These are phyloP conservation scores for Oligia strigilis DNA, from an alignment of 2,888 invertebrate species.

Conservation along the genomic window DNA sequence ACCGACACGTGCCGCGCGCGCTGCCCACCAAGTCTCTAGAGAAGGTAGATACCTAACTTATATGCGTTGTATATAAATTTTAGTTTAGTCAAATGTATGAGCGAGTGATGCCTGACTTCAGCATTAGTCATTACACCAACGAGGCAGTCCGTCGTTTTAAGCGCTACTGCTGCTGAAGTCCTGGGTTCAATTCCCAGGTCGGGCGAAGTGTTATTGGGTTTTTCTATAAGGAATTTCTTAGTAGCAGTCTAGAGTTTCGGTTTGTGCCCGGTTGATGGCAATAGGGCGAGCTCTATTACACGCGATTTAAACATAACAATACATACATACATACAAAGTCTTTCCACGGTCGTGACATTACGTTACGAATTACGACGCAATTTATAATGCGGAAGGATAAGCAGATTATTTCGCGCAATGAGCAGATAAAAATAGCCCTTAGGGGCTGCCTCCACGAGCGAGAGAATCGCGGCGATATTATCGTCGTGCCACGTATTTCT, in stretches of 20 bases:
- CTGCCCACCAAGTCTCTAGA: conserved; percentile 20
- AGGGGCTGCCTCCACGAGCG: no score
- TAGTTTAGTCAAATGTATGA: background rate
- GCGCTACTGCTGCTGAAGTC: background rate
- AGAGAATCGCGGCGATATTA: no score
- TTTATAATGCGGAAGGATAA: background rate
- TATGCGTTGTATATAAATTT: background rate
- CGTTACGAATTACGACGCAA: background rate
- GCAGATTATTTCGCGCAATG: background rate
- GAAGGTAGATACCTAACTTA: conserved; percentile 19
- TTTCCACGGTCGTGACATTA: background rate
- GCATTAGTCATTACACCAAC: background rate
- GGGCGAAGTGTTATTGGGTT: background rate
- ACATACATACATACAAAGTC: no score
- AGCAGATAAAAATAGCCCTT: background rate
- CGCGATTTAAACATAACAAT: background rate
- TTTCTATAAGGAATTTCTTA: background rate
- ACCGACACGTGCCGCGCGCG: conserved; percentile 47
- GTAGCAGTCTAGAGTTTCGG: background rate
- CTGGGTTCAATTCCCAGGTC: background rate
- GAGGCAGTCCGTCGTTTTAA: background rate
- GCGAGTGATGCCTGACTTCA: background rate
- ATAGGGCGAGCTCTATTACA: background rate
- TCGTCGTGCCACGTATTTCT: no score
- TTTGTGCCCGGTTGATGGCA: background rate